These are phyloP conservation scores for Mola mola DNA, from an alignment of 2,113 vertebrate species.

Conservation along the genomic window DNA sequence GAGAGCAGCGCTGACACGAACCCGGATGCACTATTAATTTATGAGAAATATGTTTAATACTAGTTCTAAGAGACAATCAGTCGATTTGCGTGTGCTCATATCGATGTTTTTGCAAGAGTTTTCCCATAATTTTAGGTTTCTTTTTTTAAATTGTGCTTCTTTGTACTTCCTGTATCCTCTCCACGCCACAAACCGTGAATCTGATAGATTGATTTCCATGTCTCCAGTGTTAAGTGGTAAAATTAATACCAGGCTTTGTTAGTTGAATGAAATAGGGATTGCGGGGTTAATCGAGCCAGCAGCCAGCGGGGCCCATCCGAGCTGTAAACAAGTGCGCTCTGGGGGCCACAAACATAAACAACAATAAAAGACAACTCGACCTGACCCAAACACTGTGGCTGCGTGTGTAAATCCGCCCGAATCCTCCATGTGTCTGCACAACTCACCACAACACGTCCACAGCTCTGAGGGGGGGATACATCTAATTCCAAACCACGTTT, in stretches of 20 bases:
- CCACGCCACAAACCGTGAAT: conserved; percentile 63
- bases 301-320: conserved; percentile 5
- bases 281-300: conserved; percentile 27
- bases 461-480: neutral
- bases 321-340: conserved; percentile 42
- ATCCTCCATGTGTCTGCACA: conserved; percentile 15
- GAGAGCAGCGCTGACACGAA: conserved; percentile 85
- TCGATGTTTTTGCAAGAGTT: conserved; percentile 48
- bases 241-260: conserved; percentile 35
- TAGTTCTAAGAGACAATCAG: conserved; percentile 94
- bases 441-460: neutral
- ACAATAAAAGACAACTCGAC: conserved; percentile 70
- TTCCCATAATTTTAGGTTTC: conserved; percentile 29
- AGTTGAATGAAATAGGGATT: conserved; percentile 33
- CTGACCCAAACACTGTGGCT: conserved; percentile 38
- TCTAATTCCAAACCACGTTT: neutral
- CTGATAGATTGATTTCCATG: conserved; percentile 59
- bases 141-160: conserved; percentile 55
- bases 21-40: conserved; percentile 99
- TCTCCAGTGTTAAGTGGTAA: conserved; percentile 60
- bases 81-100: conserved; percentile 63
- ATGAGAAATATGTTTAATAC: conserved; percentile 89
- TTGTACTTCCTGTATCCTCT: conserved; percentile 56
- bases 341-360: conserved; percentile 48
- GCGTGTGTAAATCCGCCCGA: conserved; percentile 37